Evolutionary conservation across 2,797 vertebrate genomes (phyloP).

Genomic region (Falco naumanni): DNA sequence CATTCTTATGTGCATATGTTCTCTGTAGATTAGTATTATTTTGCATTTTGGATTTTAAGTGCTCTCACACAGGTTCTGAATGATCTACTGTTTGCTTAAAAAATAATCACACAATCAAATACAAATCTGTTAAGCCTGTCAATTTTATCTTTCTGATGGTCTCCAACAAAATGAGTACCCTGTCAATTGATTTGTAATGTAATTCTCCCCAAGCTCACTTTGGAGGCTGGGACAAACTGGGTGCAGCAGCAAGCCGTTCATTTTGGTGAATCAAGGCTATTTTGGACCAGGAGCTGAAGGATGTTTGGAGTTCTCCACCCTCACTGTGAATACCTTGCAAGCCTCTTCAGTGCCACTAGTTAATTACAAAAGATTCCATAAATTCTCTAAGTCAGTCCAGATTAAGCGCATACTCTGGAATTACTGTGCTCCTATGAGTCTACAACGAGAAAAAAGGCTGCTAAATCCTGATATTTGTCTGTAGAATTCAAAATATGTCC

Average conservation of each 20-base stretch:
- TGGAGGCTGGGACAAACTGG: neutral
- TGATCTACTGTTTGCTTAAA: conserved; percentile 23
- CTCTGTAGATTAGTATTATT: neutral
- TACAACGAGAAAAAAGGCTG: neutral
- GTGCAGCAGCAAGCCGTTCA: neutral
- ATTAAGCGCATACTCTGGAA: neutral
- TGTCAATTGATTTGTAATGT: neutral
- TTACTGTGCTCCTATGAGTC: neutral
- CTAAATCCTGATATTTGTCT: neutral
- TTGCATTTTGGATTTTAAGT: conserved; percentile 2
- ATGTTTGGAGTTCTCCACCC: neutral
- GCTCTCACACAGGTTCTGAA: neutral
- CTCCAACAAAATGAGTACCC: neutral
- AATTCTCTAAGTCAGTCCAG: neutral
- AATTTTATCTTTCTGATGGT: neutral
- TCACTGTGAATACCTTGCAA: neutral
- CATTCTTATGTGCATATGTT: neutral
- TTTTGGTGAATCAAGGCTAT: neutral
- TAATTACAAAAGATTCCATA: neutral
- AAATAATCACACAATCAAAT: conserved; percentile 37
- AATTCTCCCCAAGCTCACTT: neutral
- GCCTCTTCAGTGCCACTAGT: neutral
- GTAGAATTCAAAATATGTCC: neutral
- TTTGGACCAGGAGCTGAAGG: neutral
- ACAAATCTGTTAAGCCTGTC: neutral